These are phyloP conservation scores for Lasius platythorax DNA, from an alignment of 2,888 invertebrate species.

Conservation along the genomic window DNA sequence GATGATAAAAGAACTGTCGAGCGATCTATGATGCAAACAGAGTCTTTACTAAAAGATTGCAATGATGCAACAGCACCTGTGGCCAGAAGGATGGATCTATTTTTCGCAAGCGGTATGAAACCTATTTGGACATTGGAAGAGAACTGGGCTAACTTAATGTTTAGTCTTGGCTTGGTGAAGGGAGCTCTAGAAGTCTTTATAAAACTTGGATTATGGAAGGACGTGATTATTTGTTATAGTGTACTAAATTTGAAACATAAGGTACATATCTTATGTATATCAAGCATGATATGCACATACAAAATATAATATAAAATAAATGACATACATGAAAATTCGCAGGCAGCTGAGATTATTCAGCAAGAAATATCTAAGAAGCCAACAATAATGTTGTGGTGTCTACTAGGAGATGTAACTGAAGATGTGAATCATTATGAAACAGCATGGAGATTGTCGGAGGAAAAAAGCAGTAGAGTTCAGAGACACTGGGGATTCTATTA, in stretches of 20 bases:
- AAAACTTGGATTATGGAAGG: constrained; percentile 94
- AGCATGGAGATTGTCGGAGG: constrained; percentile 96
- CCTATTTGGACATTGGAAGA: constrained; percentile 93
- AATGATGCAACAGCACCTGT: constrained; percentile 85
- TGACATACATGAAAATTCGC: constrained; percentile 69
- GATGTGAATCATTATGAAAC: constrained; percentile 93
- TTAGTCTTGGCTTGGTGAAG: constrained; percentile 94
- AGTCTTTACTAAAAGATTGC: constrained; percentile 90
- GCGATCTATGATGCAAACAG: constrained; percentile 94
- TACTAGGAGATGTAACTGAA: constrained; percentile 95
- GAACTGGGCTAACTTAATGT: constrained; percentile 92
- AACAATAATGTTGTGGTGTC: constrained; percentile 95
- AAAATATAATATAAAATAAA: background rate
- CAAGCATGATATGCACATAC: background rate
- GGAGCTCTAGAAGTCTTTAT: constrained; percentile 93
- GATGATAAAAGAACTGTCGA: constrained; percentile 94
- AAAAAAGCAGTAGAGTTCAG: constrained; percentile 94
- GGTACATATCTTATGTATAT: constrained; percentile 84
- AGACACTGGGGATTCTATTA: constrained; percentile 95
- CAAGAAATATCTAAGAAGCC: constrained; percentile 93
- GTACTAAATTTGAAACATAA: constrained; percentile 94
- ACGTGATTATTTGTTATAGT: constrained; percentile 96
- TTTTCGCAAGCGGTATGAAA: constrained; percentile 91
- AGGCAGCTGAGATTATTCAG: constrained; percentile 95
- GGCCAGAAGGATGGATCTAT: constrained; percentile 86